Conservation (phyloP, 2,113 vertebrate genomes). For the Saiga tatarica region DNA sequence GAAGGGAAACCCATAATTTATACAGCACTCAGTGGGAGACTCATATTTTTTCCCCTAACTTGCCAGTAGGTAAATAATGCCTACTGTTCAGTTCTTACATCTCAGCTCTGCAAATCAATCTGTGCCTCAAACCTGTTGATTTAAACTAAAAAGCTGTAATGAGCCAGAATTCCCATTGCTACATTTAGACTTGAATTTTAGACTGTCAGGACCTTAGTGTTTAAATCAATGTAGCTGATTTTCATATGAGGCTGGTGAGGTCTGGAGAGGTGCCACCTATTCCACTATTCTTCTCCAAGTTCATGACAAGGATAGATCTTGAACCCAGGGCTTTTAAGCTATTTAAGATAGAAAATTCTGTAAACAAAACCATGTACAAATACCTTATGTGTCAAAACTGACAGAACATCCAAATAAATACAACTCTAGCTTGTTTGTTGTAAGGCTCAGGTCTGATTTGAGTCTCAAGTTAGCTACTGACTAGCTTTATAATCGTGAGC, state of each 20-base stretch:
- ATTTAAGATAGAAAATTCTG: background rate
- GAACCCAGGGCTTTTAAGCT: background rate
- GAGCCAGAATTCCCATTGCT: slow-evolving; percentile 26
- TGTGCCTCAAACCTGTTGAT: slow-evolving; percentile 17
- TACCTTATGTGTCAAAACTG: background rate
- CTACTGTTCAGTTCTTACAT: slow-evolving; percentile 17
- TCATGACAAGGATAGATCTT: background rate
- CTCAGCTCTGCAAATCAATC: slow-evolving; percentile 30
- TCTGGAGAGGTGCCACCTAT: background rate
- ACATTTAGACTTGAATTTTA: background rate
- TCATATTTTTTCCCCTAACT: background rate
- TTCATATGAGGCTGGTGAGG: background rate
- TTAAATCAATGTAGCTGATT: background rate
- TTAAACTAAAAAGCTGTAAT: slow-evolving; percentile 47
- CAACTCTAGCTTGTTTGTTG: background rate
- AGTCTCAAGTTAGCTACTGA: background rate
- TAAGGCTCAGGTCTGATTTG: background rate
- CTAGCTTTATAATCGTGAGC: background rate
- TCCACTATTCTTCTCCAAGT: background rate
- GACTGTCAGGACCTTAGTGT: background rate
- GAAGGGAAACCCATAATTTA: background rate
- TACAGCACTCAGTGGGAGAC: background rate
- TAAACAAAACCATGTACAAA: background rate
- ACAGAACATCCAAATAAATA: background rate
- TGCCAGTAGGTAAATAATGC: slow-evolving; percentile 34